Evolutionary conservation across 1,140 invertebrate species (phyloP).

Genomic region (Drosophila willistoni): DNA sequence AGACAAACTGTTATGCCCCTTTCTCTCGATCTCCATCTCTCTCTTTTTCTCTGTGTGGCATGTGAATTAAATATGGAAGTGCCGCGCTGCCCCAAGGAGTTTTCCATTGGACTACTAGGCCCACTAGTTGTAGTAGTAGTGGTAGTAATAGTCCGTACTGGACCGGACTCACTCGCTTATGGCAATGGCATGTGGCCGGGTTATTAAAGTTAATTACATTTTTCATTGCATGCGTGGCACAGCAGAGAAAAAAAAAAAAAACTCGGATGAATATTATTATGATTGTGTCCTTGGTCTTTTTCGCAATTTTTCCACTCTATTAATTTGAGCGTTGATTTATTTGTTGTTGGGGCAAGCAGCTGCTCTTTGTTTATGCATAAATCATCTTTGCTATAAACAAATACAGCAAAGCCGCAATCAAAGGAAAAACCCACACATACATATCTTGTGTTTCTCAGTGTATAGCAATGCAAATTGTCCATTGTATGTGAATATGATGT

Average conservation of each 20-base stretch:
- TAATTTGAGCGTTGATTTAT: conserved; percentile 76
- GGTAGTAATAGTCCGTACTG: neutral
- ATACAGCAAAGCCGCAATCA: conserved; percentile 6
- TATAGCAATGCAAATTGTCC: conserved; percentile 16
- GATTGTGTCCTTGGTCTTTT: conserved; percentile 63
- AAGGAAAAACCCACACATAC: neutral
- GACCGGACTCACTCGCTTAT: conserved; percentile 9
- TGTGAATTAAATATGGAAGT: conserved; percentile 77
- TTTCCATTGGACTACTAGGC: no score
- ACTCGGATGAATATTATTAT: conserved; percentile 25
- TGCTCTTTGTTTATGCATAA: conserved; percentile 56
- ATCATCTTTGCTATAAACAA: conserved; percentile 37
- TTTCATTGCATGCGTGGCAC: conserved; percentile 66
- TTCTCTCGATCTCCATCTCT: neutral
- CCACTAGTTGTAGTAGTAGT: no score
- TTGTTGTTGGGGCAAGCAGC: conserved; percentile 35
- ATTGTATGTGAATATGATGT: conserved; percentile 33
- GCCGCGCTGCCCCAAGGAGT: conserved; percentile 24
- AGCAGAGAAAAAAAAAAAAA: conserved; percentile 4
- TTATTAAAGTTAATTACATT: conserved; percentile 81
- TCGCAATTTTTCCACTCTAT: conserved; percentile 76
- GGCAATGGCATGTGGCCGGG: conserved; percentile 56
- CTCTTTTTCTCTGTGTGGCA: conserved; percentile 49
- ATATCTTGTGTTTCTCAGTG: neutral
- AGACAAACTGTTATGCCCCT: conserved; percentile 58